Conservation (phyloP, 1,140 invertebrate species). For the Cepaea nemoralis region DNA sequence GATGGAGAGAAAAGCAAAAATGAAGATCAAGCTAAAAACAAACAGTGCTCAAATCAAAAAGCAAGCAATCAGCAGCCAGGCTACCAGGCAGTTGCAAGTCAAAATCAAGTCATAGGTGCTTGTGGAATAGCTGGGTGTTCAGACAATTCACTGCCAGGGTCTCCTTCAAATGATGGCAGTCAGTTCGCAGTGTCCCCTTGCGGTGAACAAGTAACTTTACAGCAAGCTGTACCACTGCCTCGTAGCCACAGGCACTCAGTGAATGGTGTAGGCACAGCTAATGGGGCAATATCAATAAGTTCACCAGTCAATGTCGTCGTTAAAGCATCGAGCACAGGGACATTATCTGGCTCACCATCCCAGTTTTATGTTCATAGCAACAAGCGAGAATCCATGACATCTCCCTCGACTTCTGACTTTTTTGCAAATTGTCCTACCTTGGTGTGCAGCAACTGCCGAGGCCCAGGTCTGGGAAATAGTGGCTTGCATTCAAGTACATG, state of each 20-base stretch:
- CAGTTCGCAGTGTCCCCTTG: background rate
- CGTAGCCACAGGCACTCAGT: slow-evolving; percentile 31
- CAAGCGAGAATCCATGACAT: slow-evolving; percentile 14
- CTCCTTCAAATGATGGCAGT: slow-evolving; percentile 14
- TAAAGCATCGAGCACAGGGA: slow-evolving; percentile 38
- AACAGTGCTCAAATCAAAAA: slow-evolving; percentile 27
- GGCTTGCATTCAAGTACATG: background rate
- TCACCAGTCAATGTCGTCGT: slow-evolving; percentile 27
- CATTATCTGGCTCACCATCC: slow-evolving; percentile 9
- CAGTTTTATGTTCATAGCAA: slow-evolving; percentile 13
- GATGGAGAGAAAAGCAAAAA: slow-evolving; percentile 38
- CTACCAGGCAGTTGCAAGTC: background rate
- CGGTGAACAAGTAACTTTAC: background rate
- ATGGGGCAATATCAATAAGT: slow-evolving; percentile 15
- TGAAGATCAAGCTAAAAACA: slow-evolving; percentile 39
- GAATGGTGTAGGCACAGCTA: slow-evolving; percentile 21
- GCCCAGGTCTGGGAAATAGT: background rate
- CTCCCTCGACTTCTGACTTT: slow-evolving; percentile 26
- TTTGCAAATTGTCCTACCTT: background rate
- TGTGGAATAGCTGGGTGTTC: background rate
- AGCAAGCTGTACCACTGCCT: background rate
- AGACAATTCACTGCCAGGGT: background rate
- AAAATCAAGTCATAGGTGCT: background rate
- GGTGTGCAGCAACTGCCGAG: background rate
- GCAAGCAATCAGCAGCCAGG: slow-evolving; percentile 19